phyloP scores from a whole-genome alignment of 2,113 vertebrate genomes.

The Galemys pyrenaicus region DNA sequence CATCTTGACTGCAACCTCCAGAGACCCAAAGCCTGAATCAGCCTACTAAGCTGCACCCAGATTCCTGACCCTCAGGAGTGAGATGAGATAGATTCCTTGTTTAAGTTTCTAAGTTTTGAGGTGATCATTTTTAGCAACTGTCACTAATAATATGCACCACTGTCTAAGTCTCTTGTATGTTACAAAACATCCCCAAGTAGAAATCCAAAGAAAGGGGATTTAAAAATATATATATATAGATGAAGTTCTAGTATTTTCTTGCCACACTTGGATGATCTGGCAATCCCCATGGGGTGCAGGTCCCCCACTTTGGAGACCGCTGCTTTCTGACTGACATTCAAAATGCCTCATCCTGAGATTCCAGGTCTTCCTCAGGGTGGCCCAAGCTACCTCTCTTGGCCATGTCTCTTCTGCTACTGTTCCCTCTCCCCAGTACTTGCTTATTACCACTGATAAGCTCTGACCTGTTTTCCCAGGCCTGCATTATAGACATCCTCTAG shows the following conservation, averaged over 20 bases:
- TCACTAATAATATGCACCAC: not conserved
- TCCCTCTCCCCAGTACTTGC: not conserved
- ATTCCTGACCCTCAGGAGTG: not conserved
- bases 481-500: not conserved
- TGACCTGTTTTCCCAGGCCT: not conserved
- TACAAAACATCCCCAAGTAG: not conserved
- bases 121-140: not conserved
- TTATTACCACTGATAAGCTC: not conserved
- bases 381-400: not conserved
- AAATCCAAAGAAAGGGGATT: not conserved
- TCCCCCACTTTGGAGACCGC: not conserved
- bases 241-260: conserved; percentile 1
- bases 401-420: not conserved
- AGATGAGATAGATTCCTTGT: not conserved
- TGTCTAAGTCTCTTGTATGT: not conserved
- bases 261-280: not conserved
- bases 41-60: not conserved
- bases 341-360: not conserved
- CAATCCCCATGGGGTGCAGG: not conserved
- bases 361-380: too few species aligned
- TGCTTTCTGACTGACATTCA: not conserved
- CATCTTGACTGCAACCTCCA: not conserved
- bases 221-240: not conserved
- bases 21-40: not conserved
- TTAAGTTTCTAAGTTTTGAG: not conserved